Percentiles rank a stretch among this genome's conserved stretches.
Conservation (phyloP, 2,113 vertebrate species). For the Plecturocebus donacophilus region DNA sequence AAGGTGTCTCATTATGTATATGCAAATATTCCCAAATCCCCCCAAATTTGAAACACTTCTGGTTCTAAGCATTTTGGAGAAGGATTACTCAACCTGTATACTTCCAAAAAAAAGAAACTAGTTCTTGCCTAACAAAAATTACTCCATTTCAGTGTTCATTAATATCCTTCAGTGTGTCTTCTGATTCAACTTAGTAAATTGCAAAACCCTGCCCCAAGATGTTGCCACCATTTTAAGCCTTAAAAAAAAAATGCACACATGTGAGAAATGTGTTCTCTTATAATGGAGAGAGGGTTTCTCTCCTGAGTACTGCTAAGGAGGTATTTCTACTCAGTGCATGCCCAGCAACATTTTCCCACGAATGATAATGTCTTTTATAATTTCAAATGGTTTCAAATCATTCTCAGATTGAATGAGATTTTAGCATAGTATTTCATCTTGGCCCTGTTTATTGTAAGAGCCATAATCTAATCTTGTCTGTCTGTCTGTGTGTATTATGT, state of each 20-base stretch:
- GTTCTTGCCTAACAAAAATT: neutral
- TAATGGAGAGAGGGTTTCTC: neutral
- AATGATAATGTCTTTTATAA: conserved; percentile 23
- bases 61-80: neutral
- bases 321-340: neutral
- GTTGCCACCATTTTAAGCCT: neutral
- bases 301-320: neutral
- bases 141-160: neutral
- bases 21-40: neutral
- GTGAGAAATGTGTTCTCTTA: neutral
- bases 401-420: conserved; percentile 42
- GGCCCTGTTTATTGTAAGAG: neutral
- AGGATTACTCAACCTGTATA: neutral
- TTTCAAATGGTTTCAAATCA: neutral
- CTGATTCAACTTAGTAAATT: neutral
- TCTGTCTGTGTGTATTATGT: neutral
- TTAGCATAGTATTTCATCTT: neutral
- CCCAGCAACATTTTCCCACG: neutral
- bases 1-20: neutral
- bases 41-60: neutral
- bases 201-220: neutral
- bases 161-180: neutral
- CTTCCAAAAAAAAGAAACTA: neutral
- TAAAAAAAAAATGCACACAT: neutral
- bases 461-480: neutral